Evolutionary conservation across 2,113 vertebrate species (phyloP).

Genomic region (Ondatra zibethicus): DNA sequence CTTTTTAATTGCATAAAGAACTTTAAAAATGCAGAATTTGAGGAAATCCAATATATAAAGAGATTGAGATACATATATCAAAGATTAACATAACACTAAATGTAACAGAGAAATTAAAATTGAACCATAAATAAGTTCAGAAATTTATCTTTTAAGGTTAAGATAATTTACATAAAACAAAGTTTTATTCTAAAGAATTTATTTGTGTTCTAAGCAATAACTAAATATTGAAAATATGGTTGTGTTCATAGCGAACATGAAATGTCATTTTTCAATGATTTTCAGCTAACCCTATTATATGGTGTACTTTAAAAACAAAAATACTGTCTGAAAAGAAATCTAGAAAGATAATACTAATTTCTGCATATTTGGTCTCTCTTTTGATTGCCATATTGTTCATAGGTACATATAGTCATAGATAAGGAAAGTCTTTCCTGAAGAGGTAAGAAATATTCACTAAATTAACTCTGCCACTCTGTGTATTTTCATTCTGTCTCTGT

Average conservation of each 20-base stretch:
- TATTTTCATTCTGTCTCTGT: background rate
- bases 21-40: background rate
- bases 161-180: conserved; percentile 37
- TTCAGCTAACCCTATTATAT: background rate
- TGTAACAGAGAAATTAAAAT: conserved; percentile 56
- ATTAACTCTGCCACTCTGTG: background rate
- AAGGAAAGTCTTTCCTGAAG: background rate
- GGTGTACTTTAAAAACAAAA: background rate
- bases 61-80: conserved; percentile 37
- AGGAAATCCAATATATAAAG: conserved; percentile 45
- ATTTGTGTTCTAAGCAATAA: background rate
- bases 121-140: conserved; percentile 56
- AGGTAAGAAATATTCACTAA: conserved; percentile 2
- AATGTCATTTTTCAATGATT: conserved; percentile 45
- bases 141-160: conserved; percentile 30
- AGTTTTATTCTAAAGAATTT: background rate
- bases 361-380: background rate
- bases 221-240: conserved; percentile 11
- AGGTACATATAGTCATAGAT: background rate
- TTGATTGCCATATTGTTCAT: background rate
- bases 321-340: background rate
- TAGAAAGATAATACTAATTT: background rate
- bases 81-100: conserved; percentile 48
- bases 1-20: conserved; percentile 27
- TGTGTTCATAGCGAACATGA: conserved; percentile 21